Base-by-base conservation (phyloP, 2,797 vertebrate genomes). In the Babyrousa celebensis region DNA sequence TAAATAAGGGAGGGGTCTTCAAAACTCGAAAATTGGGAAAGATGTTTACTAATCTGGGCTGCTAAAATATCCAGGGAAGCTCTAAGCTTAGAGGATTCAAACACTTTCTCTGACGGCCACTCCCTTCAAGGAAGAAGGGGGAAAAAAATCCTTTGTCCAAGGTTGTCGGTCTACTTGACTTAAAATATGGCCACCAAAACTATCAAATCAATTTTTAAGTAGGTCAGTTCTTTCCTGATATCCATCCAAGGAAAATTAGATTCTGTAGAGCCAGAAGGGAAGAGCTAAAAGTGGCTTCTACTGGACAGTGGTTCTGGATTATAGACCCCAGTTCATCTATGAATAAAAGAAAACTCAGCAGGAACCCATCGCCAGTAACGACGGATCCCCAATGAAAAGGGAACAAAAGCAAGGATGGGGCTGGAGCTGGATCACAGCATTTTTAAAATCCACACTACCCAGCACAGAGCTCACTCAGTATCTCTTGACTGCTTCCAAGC, bases 301-400 rank as follows among this genome's bases (percentile, higher is more conserved):
- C 40, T 12, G 25, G 12, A 62, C 68, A 91, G 43, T 79, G 74
- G 86, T 78, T 88, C 56, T 48, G 23, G 40, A 85, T 60, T 72
- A 72, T 12, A 90, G 85, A 52, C 85, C 86, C 74, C 27, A 62
- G 70, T 62, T 79, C 95, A 91, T 85, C 80, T 70, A 60, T 70
- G 89, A 95, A 95, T 92, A 80, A 93, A 94, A 93, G 85, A 88
- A 95, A 95, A 83, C 23, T 54, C 52, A 18, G 65, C 21, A 91
- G 40, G 36, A 75, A 63, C n/a, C 68, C 71, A 78, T n/a, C 1
- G 2, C 58, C 56, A 58, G 4, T 70, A 77, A 94, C 0, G 8
- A 87, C 32, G 65, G 82, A 54, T 88, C 32, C 54, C n/a, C 72
- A 78, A 56, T 17, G 52, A 74, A 82, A 56, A 23, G 5, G 92